Evolutionary conservation across 2,888 invertebrate species (phyloP), one percentile per base, ranked within the genome.

Genomic region (Lumbricus terrestris): DNA sequence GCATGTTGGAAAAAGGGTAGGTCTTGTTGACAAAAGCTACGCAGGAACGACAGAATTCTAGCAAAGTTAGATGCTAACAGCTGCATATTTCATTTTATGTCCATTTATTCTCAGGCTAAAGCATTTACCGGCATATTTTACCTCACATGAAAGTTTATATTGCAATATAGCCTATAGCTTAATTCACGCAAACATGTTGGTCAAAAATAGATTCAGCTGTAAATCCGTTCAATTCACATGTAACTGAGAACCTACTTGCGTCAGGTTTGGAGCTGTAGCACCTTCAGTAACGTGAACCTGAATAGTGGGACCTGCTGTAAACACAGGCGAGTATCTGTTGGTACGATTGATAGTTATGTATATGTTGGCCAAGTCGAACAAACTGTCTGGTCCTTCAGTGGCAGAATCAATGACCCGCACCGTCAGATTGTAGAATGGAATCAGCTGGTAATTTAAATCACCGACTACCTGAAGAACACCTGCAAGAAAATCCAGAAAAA

Each of bases 391-490:
- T 35, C 18, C 88, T 42, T 37, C 3, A 18, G 37, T 29, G 35
- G 6, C 35, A 33, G 42, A 40, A 83, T 90, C 90, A 40, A 54
- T 33, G 33, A 90, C 90, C 69, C n/a, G 29, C 35, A 90, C 88
- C 13, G 82, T 47, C 88, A 90, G 88, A 29, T 34, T 54, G 88
- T 90, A 88, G 47, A 35, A 54, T 37, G 88, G n/a, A 42, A 69
- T n/a, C 69, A 88, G 54, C 88, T 47, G 54, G n/a, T 34, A 20
- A 69, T 54, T 69, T 16, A 90, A n/a, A n/a, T 35, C 34, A 37
- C 54, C 88, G n/a, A 88, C 35, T n/a, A 90, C 6, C 90, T 34
- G 37, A n/a, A 90, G 88, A 33, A 23, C 37, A 18, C 90, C 90
- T 90, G 20, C 37, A 54, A 18, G 88, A 16, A 35, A 18, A 82